A percentile compares a stretch with the other conserved stretches of the same genome.
Conservation (phyloP, 2,888 invertebrate species). For the Oegoconia quadripuncta region DNA sequence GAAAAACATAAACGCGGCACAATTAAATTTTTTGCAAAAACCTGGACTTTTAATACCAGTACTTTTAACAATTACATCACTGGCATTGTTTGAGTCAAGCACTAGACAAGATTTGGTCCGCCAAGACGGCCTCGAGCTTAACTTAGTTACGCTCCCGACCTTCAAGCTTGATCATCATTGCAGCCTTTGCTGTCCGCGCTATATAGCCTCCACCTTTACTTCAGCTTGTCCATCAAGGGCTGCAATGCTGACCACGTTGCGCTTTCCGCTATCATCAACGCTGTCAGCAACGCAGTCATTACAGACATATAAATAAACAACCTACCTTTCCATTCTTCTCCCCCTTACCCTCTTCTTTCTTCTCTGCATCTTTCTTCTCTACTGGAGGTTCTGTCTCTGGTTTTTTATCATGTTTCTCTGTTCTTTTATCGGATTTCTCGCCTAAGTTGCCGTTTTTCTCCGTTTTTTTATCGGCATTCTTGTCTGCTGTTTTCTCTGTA, state of each 20-base stretch:
- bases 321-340: conserved; percentile 53
- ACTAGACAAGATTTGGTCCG: too few relatives aligned
- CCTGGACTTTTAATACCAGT: too few relatives aligned
- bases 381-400: too few relatives aligned
- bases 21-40: too few relatives aligned
- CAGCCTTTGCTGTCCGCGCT: background rate
- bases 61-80: too few relatives aligned
- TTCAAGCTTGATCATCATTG: background rate
- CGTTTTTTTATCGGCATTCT: conserved; percentile 20
- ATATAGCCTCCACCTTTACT: background rate
- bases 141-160: too few relatives aligned
- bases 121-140: too few relatives aligned
- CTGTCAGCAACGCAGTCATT: background rate
- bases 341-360: conserved; percentile 28
- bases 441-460: conserved; percentile 19
- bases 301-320: conserved; percentile 3
- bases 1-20: too few relatives aligned
- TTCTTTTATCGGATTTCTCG: conserved; percentile 30
- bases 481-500: conserved; percentile 26
- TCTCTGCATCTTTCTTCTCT: conserved; percentile 22
- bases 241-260: background rate
- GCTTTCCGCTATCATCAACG: background rate
- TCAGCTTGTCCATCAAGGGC: background rate
- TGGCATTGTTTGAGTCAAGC: too few relatives aligned
- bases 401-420: conserved; percentile 20